Percentiles rank a stretch among this genome's conserved stretches.
Evolutionary conservation across 1,140 invertebrate species (phyloP).

Genomic region (Pogonomyrmex californicus): DNA sequence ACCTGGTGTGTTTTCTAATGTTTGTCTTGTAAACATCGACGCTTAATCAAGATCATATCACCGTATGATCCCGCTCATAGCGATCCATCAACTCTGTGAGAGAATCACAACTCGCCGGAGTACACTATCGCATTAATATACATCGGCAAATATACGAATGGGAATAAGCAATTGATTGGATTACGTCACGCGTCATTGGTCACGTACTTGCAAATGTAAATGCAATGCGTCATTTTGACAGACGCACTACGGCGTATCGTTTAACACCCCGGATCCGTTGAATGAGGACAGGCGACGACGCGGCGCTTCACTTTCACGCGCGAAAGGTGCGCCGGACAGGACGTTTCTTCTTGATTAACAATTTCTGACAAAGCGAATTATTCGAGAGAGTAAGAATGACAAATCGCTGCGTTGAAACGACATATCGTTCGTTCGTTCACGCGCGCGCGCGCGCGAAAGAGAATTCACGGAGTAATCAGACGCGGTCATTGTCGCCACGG

Average conservation of each 20-base stretch:
- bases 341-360: constrained; percentile 26
- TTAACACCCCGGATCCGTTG: constrained; percentile 62
- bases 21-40: constrained; percentile 57
- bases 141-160: constrained; percentile 75
- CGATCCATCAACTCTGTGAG: constrained; percentile 73
- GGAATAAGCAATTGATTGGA: constrained; percentile 75
- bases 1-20: constrained; percentile 47
- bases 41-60: constrained; percentile 73
- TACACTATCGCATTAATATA: constrained; percentile 66
- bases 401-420: constrained; percentile 20
- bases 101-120: constrained; percentile 65
- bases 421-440: neutral
- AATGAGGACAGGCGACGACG: constrained; percentile 42
- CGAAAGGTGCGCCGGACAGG: neutral
- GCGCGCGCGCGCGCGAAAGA: neutral
- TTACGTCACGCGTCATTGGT: constrained; percentile 75
- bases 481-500: constrained; percentile 35
- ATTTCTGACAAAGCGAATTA: constrained; percentile 35
- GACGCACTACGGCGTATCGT: constrained; percentile 53
- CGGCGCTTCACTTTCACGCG: constrained; percentile 42
- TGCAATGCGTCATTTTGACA: constrained; percentile 74
- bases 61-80: constrained; percentile 65
- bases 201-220: constrained; percentile 66
- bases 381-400: constrained; percentile 36
- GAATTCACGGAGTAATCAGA: constrained; percentile 29